phyloP scores from a whole-genome alignment of 2,888 invertebrate species.

The Drosophila affinis region DNA sequence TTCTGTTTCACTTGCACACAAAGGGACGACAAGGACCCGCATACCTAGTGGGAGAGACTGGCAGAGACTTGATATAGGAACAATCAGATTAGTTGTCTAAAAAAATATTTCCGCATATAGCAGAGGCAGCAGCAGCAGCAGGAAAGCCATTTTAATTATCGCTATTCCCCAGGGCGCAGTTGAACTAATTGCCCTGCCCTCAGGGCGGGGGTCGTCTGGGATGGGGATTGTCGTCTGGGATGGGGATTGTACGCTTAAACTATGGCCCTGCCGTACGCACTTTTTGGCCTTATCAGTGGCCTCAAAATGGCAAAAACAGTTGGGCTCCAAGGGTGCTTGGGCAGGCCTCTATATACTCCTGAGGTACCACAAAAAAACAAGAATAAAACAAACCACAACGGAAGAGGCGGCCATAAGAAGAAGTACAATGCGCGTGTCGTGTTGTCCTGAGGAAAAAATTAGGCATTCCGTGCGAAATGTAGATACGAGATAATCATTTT shows the following conservation, averaged over 20 bases:
- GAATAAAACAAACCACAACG: constrained; percentile 8
- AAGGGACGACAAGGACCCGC: constrained; percentile 16
- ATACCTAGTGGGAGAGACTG: not conserved
- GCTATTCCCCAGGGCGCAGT: constrained; percentile 69
- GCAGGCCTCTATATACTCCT: constrained; percentile 2
- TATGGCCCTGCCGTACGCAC: constrained; percentile 55
- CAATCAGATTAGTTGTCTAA: constrained; percentile 74
- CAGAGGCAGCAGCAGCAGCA: constrained; percentile 20
- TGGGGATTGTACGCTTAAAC: constrained; percentile 67
- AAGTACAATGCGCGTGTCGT: constrained; percentile 18
- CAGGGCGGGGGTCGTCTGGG: constrained; percentile 3
- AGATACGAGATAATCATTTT: constrained; percentile 78
- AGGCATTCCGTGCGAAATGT: constrained; percentile 77
- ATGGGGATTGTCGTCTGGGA: constrained; percentile 17
- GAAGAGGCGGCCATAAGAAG: constrained; percentile 5
- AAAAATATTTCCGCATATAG: constrained; percentile 74
- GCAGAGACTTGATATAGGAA: constrained; percentile 65
- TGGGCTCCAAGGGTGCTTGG: constrained; percentile 2
- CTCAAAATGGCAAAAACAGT: constrained; percentile 34
- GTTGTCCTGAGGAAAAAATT: constrained; percentile 57
- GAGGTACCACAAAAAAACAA: constrained; percentile 14
- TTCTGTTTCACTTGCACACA: constrained; percentile 35
- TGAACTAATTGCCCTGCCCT: constrained; percentile 72
- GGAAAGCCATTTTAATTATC: constrained; percentile 77
- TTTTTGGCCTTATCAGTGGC: constrained; percentile 40